Evolutionary conservation across 2,113 vertebrate genomes (phyloP), one percentile per base, ranked within the genome.

Genomic region (Plectropomus leopardus): DNA sequence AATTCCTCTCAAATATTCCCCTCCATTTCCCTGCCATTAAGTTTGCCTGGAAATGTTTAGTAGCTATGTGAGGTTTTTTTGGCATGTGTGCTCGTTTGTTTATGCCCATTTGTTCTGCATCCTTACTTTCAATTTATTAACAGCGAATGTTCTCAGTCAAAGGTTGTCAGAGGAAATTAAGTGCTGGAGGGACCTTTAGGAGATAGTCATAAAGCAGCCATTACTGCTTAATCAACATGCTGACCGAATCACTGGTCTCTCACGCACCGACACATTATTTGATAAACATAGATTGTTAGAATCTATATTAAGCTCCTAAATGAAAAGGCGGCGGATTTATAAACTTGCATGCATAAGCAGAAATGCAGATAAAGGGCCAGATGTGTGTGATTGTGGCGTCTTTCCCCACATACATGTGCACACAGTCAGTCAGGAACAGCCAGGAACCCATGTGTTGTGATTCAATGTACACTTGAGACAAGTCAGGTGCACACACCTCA

Each of bases 291-390:
- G 61, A 53, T 50, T 71, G 60, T 24, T 45, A 11, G 13, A 57
- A 66, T 82, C 64, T 59, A 76, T 59, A 61, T 67, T 3, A 30
- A 72, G 50, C 17, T 44, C 65, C 54, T 14, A 4, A 3, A 17
- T 53, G 66, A 58, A 63, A 53, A 44, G 14, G 3, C 9, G 9
- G 50, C 51, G 19, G 42, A 6, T 74, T 47, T 67, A 24, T 47
- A 66, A 66, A 82, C 4, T 45, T 4, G 21, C 72, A 61, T 14
- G 28, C 58, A 61, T 36, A 67, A 61, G 66, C 71, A 83, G 60
- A 71, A 75, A 61, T 66, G 16, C 44, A 78, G 61, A 72, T 72
- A 58, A 45, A 45, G 65, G 48, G 26, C 53, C 45, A 72, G 63
- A 64, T 30, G 26, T 63, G 63, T 51, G 42, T 34, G 47, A 66